Percentiles rank a stretch among this genome's conserved stretches.
These are phyloP conservation scores for Diorhabda carinulata DNA, from an alignment of 1,140 invertebrate species.

Conservation along the genomic window DNA sequence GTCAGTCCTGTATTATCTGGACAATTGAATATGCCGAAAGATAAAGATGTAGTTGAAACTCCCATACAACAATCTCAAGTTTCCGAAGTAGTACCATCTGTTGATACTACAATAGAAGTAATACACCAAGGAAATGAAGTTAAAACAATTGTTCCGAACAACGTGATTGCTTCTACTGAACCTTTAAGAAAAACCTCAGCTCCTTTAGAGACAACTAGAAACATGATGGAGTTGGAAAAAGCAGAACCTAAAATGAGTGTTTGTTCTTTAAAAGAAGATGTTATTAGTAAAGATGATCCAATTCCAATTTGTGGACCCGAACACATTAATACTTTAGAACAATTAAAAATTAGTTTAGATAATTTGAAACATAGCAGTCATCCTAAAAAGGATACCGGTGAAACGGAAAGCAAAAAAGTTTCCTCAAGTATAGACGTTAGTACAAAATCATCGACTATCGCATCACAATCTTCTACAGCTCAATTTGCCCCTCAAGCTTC, in stretches of 20 bases:
- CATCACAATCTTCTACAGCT: slow-evolving; percentile 7
- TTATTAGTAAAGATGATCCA: slow-evolving; percentile 26
- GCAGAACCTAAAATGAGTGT: slow-evolving; percentile 37
- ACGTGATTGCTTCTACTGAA: slow-evolving; percentile 11
- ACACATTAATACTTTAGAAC: slow-evolving; percentile 52
- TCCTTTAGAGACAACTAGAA: slow-evolving; percentile 30
- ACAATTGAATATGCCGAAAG: slow-evolving; percentile 46
- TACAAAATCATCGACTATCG: slow-evolving; percentile 6
- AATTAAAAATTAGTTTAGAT: slow-evolving; percentile 54
- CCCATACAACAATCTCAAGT: neutral
- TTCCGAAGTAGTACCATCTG: neutral
- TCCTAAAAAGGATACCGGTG: slow-evolving; percentile 39
- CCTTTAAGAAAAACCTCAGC: slow-evolving; percentile 33
- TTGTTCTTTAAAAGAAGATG: slow-evolving; percentile 36
- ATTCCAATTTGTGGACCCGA: slow-evolving; percentile 44
- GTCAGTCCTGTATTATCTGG: slow-evolving; percentile 69
- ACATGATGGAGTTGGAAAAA: slow-evolving; percentile 30
- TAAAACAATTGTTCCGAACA: slow-evolving; percentile 8
- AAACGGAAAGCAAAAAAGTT: slow-evolving; percentile 35
- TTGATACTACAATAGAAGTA: slow-evolving; percentile 11
- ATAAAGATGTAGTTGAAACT: slow-evolving; percentile 30
- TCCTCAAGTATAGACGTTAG: slow-evolving; percentile 25
- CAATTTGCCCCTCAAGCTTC: slow-evolving; percentile 13
- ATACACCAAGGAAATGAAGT: slow-evolving; percentile 4
- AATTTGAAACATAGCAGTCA: slow-evolving; percentile 51